Base-by-base conservation (phyloP, 2,113 vertebrate genomes). In the Bolborhynchus lineola region DNA sequence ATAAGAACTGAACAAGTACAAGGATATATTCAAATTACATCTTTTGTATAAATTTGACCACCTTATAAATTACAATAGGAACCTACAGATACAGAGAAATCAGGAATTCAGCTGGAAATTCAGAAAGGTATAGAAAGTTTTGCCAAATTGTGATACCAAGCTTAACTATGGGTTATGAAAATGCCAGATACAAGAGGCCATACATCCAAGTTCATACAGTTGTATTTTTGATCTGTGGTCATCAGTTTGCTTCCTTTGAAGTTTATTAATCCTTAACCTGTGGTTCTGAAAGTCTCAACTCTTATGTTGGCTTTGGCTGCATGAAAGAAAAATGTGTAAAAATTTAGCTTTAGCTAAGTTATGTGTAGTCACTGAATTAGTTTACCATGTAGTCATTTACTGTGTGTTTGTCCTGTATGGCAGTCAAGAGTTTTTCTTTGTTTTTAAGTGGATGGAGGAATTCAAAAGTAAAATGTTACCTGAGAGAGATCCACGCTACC, bases 371-470 rank as follows among this genome's bases (percentile, higher is more conserved):
- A 9, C 28, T 68, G 74, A 55, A 42, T 79, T 57, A 42, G 29
- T 63, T 72, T 52, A 26, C 6, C 35, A 49, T 1, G 57, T 35
- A 70, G 12, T 82, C 17, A 20, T 33, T 79, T 67, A 29, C 37
- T 41, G 7, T 75, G 17, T 63, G 33, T 67, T 87, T 72, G 47
- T 84, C 89, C 25, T 84, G 33, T n/a, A 3, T 88, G 55, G n/a
- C 29, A 75, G 39, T 79, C 24, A 31, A 11, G 1, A n/a, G 1
- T 60, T 33, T 67, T n/a, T 84, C 81, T 60, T 76, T 41, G 55
- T 59, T 59, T 94, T 97, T 33, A 89, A 99, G 99, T 98, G 98
- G 97, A 97, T 99, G 97, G 98, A 99, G 82, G 97, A 99, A 69
- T 99, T 98, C 96, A 97, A 98, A 93, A 94, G 95, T 67, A 88